These are phyloP conservation scores for Phoebastria nigripes DNA, from an alignment of 2,797 vertebrate genomes.

Conservation along the genomic window DNA sequence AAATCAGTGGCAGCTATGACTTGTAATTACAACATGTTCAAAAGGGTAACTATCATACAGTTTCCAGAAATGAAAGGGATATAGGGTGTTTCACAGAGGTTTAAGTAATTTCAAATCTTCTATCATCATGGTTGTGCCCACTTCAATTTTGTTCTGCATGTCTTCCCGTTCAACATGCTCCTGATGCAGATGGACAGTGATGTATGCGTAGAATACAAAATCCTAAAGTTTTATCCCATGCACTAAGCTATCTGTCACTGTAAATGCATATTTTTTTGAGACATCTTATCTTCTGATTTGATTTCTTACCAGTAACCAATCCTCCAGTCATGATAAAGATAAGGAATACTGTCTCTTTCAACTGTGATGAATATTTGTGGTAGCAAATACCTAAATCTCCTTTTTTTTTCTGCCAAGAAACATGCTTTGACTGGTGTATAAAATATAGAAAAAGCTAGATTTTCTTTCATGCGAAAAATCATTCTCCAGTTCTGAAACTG, in stretches of 20 bases:
- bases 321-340: not conserved
- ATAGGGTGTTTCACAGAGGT: not conserved
- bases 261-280: not conserved
- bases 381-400: not conserved
- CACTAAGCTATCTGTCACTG: not conserved
- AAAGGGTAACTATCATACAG: not conserved
- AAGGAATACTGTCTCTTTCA: not conserved
- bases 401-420: not conserved
- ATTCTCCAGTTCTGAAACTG: not conserved
- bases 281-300: not conserved
- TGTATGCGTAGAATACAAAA: not conserved
- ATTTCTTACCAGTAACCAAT: not conserved
- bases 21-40: not conserved
- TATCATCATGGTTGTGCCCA: not conserved
- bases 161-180: not conserved
- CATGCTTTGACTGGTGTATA: not conserved
- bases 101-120: slow-evolving; percentile 10
- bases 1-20: not conserved
- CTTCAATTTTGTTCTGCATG: not conserved
- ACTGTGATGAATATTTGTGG: not conserved
- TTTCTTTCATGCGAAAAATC: not conserved
- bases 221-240: not conserved
- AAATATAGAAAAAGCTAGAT: not conserved
- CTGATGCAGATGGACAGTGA: not conserved
- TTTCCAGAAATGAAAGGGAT: not conserved